Evolutionary conservation across 2,113 vertebrate species (phyloP).

Genomic region (Platysteira castanea): DNA sequence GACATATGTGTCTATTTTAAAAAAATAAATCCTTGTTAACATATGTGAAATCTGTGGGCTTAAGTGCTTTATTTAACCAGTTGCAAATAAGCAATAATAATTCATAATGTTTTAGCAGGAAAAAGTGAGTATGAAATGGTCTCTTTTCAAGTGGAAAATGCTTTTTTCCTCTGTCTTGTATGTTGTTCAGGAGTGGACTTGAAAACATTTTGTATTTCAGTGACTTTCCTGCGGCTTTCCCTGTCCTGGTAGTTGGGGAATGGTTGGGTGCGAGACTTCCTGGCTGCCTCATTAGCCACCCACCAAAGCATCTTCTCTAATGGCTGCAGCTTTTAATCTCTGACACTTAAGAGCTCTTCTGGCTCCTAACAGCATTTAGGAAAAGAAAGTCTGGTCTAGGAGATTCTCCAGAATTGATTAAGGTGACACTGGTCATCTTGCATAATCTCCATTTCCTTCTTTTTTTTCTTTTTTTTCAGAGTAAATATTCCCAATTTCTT

Average conservation of each 20-base stretch:
- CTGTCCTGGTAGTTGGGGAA: background rate
- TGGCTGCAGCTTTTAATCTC: slow-evolving; percentile 15
- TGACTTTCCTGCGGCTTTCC: background rate
- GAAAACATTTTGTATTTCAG: background rate
- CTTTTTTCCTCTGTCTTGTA: background rate
- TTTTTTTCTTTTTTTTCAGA: background rate
- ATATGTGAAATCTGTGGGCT: background rate
- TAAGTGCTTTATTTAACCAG: background rate
- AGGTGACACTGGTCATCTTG: background rate
- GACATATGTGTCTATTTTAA: background rate
- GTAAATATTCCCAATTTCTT: background rate
- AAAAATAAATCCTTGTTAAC: background rate
- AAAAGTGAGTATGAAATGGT: background rate
- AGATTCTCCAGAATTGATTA: background rate
- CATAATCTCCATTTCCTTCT: background rate
- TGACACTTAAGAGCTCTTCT: background rate
- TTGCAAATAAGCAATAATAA: background rate
- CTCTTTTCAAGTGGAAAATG: background rate
- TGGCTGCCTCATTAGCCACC: background rate
- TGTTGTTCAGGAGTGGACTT: background rate
- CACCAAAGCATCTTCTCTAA: background rate
- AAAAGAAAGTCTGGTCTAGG: background rate
- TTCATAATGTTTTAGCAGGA: background rate
- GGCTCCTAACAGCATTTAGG: background rate
- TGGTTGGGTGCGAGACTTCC: background rate